A percentile compares a stretch with the other conserved stretches of the same genome.
Evolutionary conservation across 2,113 vertebrate genomes (phyloP).

Genomic region (Chaenocephalus aceratus): DNA sequence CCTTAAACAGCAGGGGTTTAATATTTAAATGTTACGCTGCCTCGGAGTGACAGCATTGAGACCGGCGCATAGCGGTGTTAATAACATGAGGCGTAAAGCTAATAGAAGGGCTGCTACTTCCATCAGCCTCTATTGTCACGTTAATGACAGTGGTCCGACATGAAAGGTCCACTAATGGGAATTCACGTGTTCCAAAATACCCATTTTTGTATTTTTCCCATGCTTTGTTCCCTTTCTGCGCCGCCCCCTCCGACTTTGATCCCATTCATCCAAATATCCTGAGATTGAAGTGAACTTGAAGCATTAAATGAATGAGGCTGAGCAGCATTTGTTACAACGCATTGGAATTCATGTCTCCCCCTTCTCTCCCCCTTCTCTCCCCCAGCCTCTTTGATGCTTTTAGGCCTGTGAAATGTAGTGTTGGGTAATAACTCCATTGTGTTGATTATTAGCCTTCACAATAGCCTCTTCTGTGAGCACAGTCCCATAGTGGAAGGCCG

Average conservation of each 20-base stretch:
- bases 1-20: slow-evolving; percentile 31
- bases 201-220: slow-evolving; percentile 25
- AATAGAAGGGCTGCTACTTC: slow-evolving; percentile 9
- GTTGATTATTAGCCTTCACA: slow-evolving; percentile 77
- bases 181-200: background rate
- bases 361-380: slow-evolving; percentile 14
- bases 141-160: slow-evolving; percentile 40
- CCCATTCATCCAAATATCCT: slow-evolving; percentile 47
- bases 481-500: slow-evolving; percentile 60
- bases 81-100: slow-evolving; percentile 28
- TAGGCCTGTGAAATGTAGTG: slow-evolving; percentile 63
- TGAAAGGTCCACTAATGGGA: slow-evolving; percentile 43
- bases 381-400: slow-evolving; percentile 58
- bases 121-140: slow-evolving; percentile 24
- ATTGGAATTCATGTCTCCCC: slow-evolving; percentile 58
- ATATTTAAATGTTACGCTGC: slow-evolving; percentile 50
- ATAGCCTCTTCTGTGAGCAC: slow-evolving; percentile 57
- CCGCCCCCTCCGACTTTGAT: slow-evolving; percentile 38
- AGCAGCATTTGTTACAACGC: slow-evolving; percentile 59
- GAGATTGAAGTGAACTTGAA: slow-evolving; percentile 39
- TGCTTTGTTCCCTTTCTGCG: slow-evolving; percentile 16
- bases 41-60: slow-evolving; percentile 39
- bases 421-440: slow-evolving; percentile 71
- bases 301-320: slow-evolving; percentile 55
- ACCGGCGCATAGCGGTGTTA: slow-evolving; percentile 39